phyloP scores from a whole-genome alignment of 1,140 invertebrate species.

The Drosophila hydei region DNA sequence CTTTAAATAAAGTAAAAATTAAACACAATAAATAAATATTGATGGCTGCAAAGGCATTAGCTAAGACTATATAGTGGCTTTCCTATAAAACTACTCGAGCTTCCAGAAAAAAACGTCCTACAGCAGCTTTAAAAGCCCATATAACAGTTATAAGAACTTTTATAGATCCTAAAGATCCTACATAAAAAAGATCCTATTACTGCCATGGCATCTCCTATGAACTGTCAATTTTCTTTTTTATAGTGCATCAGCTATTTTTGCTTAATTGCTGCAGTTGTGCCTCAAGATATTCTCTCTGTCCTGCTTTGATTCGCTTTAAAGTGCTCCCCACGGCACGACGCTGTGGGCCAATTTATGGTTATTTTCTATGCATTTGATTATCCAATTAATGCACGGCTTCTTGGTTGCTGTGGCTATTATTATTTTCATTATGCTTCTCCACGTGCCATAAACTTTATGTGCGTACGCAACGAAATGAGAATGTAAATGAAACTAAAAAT shows the following conservation, averaged over 20 bases:
- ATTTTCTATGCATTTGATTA: slow-evolving; percentile 57
- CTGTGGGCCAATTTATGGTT: slow-evolving; percentile 44
- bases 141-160: too few relatives aligned
- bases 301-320: slow-evolving; percentile 44
- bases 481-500: not conserved
- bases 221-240: not conserved
- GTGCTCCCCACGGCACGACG: slow-evolving; percentile 38
- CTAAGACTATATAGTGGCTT: too few relatives aligned
- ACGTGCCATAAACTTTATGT: slow-evolving; percentile 57
- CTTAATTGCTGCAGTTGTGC: slow-evolving; percentile 23
- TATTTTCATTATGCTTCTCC: slow-evolving; percentile 49
- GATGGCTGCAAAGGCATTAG: too few relatives aligned
- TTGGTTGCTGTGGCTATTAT: slow-evolving; percentile 19
- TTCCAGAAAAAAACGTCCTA: too few relatives aligned
- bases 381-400: slow-evolving; percentile 61
- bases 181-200: too few relatives aligned
- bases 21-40: too few relatives aligned
- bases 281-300: slow-evolving; percentile 1
- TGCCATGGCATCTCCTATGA: not conserved
- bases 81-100: too few relatives aligned
- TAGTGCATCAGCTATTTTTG: slow-evolving; percentile 25
- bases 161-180: too few relatives aligned
- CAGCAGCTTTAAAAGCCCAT: too few relatives aligned
- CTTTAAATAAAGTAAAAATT: too few relatives aligned
- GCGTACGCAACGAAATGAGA: slow-evolving; percentile 16